These are phyloP conservation scores for Ephialtes manifestator DNA, from an alignment of 2,888 invertebrate species.

Conservation along the genomic window DNA sequence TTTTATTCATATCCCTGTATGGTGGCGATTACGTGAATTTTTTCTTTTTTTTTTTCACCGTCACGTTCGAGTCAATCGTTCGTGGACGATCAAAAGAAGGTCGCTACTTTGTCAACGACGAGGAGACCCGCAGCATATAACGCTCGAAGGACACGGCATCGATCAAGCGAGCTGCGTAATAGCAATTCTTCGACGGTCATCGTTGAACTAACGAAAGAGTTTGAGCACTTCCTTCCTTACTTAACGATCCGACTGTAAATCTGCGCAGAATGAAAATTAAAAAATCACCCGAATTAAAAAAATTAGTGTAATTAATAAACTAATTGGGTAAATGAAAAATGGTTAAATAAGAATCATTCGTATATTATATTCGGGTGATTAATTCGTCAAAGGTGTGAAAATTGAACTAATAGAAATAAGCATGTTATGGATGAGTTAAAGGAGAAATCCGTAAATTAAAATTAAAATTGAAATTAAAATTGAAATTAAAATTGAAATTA, in stretches of 20 bases:
- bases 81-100: slow-evolving; percentile 18
- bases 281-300: too few relatives aligned
- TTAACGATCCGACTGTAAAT: not conserved
- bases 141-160: slow-evolving; percentile 28
- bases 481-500: too few relatives aligned
- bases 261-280: too few relatives aligned
- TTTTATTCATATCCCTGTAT: not conserved
- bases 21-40: slow-evolving; percentile 8
- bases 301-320: too few relatives aligned
- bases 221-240: slow-evolving; percentile 25
- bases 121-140: not conserved
- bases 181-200: slow-evolving; percentile 24
- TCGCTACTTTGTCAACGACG: slow-evolving; percentile 33
- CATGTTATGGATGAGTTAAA: too few relatives aligned
- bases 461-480: too few relatives aligned
- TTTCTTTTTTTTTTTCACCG: slow-evolving; percentile 6
- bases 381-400: too few relatives aligned
- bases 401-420: too few relatives aligned
- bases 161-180: slow-evolving; percentile 38
- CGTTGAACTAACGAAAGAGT: slow-evolving; percentile 6
- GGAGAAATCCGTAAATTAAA: too few relatives aligned
- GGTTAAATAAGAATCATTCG: too few relatives aligned
- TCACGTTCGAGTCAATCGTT: not conserved
- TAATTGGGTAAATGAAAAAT: too few relatives aligned
- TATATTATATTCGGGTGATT: too few relatives aligned